These are phyloP conservation scores for Tinea pellionella DNA, from an alignment of 2,888 invertebrate genomes.

Conservation along the genomic window DNA sequence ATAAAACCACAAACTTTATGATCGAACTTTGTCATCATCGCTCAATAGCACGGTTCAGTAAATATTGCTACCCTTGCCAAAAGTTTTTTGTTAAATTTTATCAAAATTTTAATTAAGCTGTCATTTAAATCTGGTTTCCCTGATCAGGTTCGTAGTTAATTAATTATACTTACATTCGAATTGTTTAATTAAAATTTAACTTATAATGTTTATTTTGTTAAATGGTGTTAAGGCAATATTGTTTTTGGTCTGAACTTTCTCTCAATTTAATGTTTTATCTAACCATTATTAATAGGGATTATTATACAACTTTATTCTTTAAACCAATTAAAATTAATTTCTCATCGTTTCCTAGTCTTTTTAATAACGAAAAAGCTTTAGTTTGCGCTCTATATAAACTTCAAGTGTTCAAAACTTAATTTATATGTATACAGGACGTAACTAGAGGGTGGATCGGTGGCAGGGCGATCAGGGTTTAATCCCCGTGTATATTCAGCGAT, in stretches of 20 bases:
- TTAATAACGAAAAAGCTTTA: no score
- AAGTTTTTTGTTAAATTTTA: conserved; percentile 11
- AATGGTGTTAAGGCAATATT: neutral
- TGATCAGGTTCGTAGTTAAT: neutral
- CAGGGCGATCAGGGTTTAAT: no score
- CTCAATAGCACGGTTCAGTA: conserved; percentile 30
- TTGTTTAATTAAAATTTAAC: neutral
- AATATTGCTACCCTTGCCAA: conserved; percentile 16
- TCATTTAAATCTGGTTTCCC: conserved; percentile 9
- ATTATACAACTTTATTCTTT: no score
- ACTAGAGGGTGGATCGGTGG: no score
- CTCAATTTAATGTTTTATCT: no score
- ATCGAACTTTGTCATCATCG: conserved; percentile 45
- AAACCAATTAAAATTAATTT: no score
- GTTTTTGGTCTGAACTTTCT: neutral
- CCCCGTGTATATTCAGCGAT: no score
- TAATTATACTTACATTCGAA: neutral
- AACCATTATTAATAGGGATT: no score
- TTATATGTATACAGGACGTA: no score
- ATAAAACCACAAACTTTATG: conserved; percentile 26
- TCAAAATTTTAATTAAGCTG: conserved; percentile 13
- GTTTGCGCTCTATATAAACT: no score
- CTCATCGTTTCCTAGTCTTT: no score
- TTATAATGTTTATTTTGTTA: neutral
- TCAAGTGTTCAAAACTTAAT: no score